Evolutionary conservation across 1,140 invertebrate species (phyloP), one percentile per base, ranked within the genome.

Genomic region (Philopotamus ludificatus): DNA sequence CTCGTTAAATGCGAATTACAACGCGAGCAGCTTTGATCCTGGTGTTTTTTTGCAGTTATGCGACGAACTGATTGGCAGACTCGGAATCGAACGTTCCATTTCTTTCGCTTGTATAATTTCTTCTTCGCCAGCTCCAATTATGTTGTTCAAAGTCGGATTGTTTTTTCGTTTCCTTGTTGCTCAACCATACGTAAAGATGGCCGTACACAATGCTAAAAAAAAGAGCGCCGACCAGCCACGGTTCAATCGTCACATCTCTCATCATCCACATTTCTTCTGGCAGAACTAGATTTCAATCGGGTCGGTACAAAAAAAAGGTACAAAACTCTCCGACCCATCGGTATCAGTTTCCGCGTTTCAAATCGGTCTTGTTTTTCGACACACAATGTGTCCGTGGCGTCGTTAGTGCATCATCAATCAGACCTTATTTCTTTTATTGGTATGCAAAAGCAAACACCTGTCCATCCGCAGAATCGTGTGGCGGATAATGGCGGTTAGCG

Each of bases 221-320:
- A 57, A 54, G 41, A 20, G 25, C 20, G 3, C 23, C 28, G 23
- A 26, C 23, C n/a, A 7, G 7, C 21, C 54, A 42, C 54, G 54
- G 54, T 57, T 57, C 54, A 57, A 57, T 57, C 54, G 54, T 42
- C 39, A 18, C 54, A 57, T 57, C 54, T 57, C 34, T 16, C 39
- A 21, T 57, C 54, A 25, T n/a, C 54, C 39, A 22, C 22, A 42
- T 20, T 57, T 57, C 54, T 42, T 42, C 54, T 54, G 8, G 25
- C 8, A 15, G 41, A 49, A 21, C 18, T 54, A 34, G 26, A 22
- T 15, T 18, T 44, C 49, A 34, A 34, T 15, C 10, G 51, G 41
- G 20, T 54, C 18, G 51, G 7, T 9, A 3, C 9, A 49, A 22
- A 34, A 51, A 51, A 54, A 54, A 54, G n/a, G n/a, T n/a, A n/a